These are phyloP conservation scores for Syngnathus typhle DNA, from an alignment of 2,113 vertebrate species.

Conservation along the genomic window DNA sequence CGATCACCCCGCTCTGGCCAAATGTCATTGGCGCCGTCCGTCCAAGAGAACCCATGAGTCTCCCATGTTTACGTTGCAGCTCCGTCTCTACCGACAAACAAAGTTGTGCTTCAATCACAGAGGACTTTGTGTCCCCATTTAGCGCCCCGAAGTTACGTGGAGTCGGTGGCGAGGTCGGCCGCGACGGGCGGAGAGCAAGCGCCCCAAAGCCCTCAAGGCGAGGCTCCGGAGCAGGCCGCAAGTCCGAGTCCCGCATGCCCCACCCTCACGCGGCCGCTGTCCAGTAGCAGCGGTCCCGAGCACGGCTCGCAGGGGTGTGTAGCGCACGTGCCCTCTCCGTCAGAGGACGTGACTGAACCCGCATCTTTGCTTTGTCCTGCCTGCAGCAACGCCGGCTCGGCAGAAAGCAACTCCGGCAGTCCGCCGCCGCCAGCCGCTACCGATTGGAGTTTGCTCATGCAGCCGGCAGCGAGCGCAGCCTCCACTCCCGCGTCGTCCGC, in stretches of 20 bases:
- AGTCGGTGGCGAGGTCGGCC: slow-evolving; percentile 87
- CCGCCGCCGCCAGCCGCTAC: slow-evolving; percentile 70
- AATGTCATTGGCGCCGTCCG: background rate
- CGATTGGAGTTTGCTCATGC: slow-evolving; percentile 76
- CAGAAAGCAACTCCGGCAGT: slow-evolving; percentile 73
- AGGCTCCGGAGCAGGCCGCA: slow-evolving; percentile 61
- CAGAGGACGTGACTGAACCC: background rate
- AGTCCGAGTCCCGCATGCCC: slow-evolving; percentile 44
- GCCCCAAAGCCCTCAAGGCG: slow-evolving; percentile 45
- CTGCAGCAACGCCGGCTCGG: slow-evolving; percentile 65
- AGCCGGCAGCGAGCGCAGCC: slow-evolving; percentile 64
- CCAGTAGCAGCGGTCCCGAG: slow-evolving; percentile 86
- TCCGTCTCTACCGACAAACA: background rate
- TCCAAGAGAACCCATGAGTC: background rate
- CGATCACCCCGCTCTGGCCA: background rate
- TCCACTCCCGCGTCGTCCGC: slow-evolving; percentile 53
- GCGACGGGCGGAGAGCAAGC: slow-evolving; percentile 60
- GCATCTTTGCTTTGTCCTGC: slow-evolving; percentile 14
- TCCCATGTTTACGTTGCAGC: background rate
- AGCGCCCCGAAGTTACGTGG: slow-evolving; percentile 93
- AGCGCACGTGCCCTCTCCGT: background rate
- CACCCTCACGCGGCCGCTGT: slow-evolving; percentile 76
- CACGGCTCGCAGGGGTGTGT: slow-evolving; percentile 81
- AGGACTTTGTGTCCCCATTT: slow-evolving; percentile 9
- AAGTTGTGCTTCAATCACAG: no score